These are phyloP conservation scores for Meiosimyza decipiens DNA, from an alignment of 2,888 invertebrate genomes.

Conservation along the genomic window DNA sequence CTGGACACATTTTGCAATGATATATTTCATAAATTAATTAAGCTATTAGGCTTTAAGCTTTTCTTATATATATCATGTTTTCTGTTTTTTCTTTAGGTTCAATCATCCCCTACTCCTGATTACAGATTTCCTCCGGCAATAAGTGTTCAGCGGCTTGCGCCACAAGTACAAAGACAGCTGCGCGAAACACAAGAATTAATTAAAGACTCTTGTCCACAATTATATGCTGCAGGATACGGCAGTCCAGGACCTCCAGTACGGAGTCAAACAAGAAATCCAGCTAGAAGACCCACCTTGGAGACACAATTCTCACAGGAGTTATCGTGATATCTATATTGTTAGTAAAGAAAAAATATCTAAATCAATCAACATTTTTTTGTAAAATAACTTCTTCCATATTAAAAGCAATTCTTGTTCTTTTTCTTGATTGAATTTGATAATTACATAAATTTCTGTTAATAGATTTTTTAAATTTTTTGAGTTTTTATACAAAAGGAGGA, in stretches of 20 bases:
- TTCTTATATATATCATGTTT: not conserved
- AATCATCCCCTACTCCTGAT: conserved; percentile 59
- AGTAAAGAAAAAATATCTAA: conserved; percentile 44
- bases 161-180: conserved; percentile 67
- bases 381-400: conserved; percentile 19
- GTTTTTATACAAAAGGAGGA: too few relatives aligned
- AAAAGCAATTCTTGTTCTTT: conserved; percentile 34
- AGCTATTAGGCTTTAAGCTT: not conserved
- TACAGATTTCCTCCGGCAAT: conserved; percentile 67
- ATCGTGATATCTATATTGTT: conserved; percentile 68
- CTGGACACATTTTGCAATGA: not conserved
- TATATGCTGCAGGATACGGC: conserved; percentile 66
- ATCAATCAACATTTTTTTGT: conserved; percentile 6
- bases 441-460: too few relatives aligned
- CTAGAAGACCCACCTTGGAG: conserved; percentile 68
- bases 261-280: conserved; percentile 57
- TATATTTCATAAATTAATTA: not conserved
- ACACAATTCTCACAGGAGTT: conserved; percentile 68
- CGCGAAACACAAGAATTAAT: conserved; percentile 68
- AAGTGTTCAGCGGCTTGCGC: conserved; percentile 67
- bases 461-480: too few relatives aligned
- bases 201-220: conserved; percentile 67
- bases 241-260: conserved; percentile 67
- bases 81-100: conserved; percentile 47
- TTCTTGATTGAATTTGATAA: conserved; percentile 19